Base-by-base conservation (phyloP, 2,888 invertebrate species). In the Ligdia adustata region DNA sequence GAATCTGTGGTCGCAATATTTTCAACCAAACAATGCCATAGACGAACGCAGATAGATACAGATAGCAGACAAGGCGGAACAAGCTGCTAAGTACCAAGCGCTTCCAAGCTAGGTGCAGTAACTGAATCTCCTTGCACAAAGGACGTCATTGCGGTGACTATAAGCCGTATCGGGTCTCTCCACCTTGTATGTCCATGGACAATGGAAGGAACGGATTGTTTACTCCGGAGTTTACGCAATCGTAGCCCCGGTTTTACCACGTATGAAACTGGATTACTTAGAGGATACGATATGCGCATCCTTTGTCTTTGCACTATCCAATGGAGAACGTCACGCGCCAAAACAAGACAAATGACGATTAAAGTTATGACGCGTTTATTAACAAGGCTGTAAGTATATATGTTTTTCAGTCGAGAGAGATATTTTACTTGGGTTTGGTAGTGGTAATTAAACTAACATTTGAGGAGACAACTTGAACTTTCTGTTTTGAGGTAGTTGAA, bases 121-220 rank as follows among this genome's bases (percentile, higher is more conserved):
- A 78, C 64, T 56, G 53, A 64, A 79, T 75, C 66, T 57, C 55
- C 42, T 32, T 49, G 46, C 54, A 65, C 66, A 69, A 75, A 74
- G 75, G 69, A 63, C 69, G 56, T 54, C 56, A 54, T 56, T 76
- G 78, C 62, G 77, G 75, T 68, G 65, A 74, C 75, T 67, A 67
- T 66, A 35, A 52, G 44, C 44, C 42, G 41, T 69, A 72, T 74
- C 74, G 52, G 54, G 55, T 78, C 11, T 55, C 32, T 55, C 29
- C 47, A 43, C 45, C 51, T 64, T 64, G 52, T 62, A 59, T 60
- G 63, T 61, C 55, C 22, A 41, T 26, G 44, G 52, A 61, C 62
- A 69, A 67, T 64, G 22, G 51, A 37, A 37, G 50, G 47, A 65
- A 65, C 60, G 18, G 52, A 41, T 47, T 52, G 51, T 56, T 52